These are phyloP conservation scores for Gnathonemus echidnorhynchus DNA, from an alignment of 2,113 vertebrate genomes.

Conservation along the genomic window DNA sequence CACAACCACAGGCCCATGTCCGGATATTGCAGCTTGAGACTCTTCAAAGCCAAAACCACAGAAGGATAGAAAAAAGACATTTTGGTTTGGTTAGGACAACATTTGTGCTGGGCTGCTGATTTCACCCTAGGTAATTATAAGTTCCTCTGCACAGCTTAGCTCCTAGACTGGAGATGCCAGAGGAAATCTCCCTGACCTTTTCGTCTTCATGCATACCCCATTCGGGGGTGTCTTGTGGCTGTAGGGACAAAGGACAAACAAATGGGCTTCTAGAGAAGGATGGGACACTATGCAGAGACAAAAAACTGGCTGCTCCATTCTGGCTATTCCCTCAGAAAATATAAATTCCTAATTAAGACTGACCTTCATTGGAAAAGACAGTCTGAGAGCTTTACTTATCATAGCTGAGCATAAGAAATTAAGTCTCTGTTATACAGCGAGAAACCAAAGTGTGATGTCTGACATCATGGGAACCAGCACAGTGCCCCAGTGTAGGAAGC, in stretches of 20 bases:
- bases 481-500: not conserved
- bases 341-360: slow-evolving; percentile 16
- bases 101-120: not conserved
- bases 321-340: not conserved
- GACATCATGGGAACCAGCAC: not conserved
- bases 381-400: slow-evolving; percentile 15
- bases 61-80: not conserved
- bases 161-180: not conserved
- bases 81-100: not conserved
- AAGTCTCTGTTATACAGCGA: slow-evolving; percentile 25
- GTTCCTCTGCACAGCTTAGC: not conserved
- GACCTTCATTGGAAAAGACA: not conserved
- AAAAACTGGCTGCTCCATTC: not conserved
- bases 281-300: not conserved
- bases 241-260: not conserved
- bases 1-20: slow-evolving; percentile 14
- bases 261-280: not conserved
- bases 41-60: slow-evolving; percentile 6
- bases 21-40: slow-evolving; percentile 16
- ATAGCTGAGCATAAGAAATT: slow-evolving; percentile 20
- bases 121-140: slow-evolving; percentile 6
- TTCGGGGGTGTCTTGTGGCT: not conserved
- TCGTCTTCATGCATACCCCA: not conserved
- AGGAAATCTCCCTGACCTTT: not conserved
- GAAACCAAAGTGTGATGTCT: slow-evolving; percentile 25